Conservation (phyloP, 2,888 invertebrate genomes). For the Artemia sinica region DNA sequence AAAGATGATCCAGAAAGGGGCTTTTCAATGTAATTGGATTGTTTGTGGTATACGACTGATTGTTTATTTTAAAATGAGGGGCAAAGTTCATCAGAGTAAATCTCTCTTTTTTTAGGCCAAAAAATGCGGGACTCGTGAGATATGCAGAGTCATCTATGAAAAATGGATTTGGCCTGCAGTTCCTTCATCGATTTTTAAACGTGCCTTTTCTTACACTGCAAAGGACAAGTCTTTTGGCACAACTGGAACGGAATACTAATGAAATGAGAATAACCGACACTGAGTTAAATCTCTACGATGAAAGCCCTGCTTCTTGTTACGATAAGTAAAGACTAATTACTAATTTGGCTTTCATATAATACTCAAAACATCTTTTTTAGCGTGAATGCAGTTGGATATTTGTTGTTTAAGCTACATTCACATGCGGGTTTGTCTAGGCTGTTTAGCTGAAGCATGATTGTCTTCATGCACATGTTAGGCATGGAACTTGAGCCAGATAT, state of each 20-base stretch:
- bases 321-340: constrained; percentile 33
- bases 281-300: constrained; percentile 56
- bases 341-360: constrained; percentile 25
- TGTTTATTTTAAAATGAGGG: no score
- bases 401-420: no score
- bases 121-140: constrained; percentile 47
- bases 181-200: constrained; percentile 84
- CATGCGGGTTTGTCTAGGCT: no score
- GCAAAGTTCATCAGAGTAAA: no score
- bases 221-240: constrained; percentile 58
- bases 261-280: constrained; percentile 58
- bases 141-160: constrained; percentile 87
- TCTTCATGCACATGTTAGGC: no score
- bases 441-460: no score
- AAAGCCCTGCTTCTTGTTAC: constrained; percentile 53
- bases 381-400: no score
- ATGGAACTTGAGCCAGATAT: no score
- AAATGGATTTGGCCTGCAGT: constrained; percentile 80
- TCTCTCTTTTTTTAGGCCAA: constrained; percentile 28
- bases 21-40: no score
- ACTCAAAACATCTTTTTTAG: constrained; percentile 36
- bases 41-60: no score
- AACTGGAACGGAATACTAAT: constrained; percentile 62
- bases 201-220: constrained; percentile 81
- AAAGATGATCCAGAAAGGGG: no score